A percentile compares a stretch with the other conserved stretches of the same genome.
Conservation (phyloP, 2,113 vertebrate species). For the Piprites chloris region DNA sequence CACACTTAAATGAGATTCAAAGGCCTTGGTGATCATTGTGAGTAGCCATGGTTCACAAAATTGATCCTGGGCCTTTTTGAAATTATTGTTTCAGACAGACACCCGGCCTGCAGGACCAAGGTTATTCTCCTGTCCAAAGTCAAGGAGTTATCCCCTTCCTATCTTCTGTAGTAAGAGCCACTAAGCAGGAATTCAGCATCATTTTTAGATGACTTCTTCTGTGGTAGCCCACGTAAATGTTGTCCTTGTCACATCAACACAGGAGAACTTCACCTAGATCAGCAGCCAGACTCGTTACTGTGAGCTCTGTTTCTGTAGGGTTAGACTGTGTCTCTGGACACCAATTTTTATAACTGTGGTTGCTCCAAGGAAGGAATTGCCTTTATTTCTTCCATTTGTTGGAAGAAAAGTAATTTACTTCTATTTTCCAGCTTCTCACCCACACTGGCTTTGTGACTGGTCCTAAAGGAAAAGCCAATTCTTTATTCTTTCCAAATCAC, state of each 20-base stretch:
- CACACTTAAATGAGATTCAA: not conserved
- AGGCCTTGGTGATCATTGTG: not conserved
- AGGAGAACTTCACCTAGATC: not conserved
- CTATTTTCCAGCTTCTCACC: not conserved
- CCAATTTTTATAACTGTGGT: not conserved
- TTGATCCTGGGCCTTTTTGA: not conserved
- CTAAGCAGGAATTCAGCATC: not conserved
- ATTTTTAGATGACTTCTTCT: not conserved
- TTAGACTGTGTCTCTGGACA: not conserved
- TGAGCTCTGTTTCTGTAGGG: not conserved
- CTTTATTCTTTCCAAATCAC: not conserved
- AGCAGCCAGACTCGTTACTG: not conserved
- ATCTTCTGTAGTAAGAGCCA: not conserved
- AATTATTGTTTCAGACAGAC: not conserved
- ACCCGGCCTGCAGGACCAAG: not conserved
- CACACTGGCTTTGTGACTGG: not conserved
- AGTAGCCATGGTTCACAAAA: not conserved
- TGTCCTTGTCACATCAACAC: not conserved
- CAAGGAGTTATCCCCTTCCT: not conserved
- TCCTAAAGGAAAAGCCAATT: slow-evolving; percentile 20
- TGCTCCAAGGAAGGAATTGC: slow-evolving; percentile 6
- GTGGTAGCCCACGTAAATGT: not conserved
- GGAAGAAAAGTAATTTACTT: slow-evolving; percentile 24
- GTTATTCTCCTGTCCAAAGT: not conserved
- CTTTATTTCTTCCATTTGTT: slow-evolving; percentile 16